These are phyloP conservation scores for Polydrusus cervinus DNA, from an alignment of 2,888 invertebrate species.

Conservation along the genomic window DNA sequence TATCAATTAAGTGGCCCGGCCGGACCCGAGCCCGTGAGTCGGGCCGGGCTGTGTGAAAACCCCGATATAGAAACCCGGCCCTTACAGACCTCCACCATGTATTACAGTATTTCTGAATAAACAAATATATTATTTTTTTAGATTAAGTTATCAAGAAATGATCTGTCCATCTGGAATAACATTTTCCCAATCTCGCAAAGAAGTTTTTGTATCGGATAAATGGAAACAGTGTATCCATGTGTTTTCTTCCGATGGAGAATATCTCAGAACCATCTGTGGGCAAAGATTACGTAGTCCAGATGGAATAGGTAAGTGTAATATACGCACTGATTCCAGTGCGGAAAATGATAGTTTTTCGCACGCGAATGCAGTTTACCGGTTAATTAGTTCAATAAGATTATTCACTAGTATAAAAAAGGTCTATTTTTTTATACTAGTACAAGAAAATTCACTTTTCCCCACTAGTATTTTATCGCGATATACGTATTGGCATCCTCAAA, in stretches of 20 bases:
- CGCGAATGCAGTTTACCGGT: too few relatives aligned
- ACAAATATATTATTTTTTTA: conserved; percentile 20
- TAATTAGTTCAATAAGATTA: too few relatives aligned
- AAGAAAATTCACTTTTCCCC: not conserved
- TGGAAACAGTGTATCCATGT: conserved; percentile 82
- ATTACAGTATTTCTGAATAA: too few relatives aligned
- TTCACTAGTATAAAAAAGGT: too few relatives aligned
- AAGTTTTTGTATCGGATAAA: conserved; percentile 79
- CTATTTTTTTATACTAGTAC: too few relatives aligned
- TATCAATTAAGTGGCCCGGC: too few relatives aligned
- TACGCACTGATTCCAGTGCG: not conserved
- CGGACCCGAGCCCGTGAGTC: too few relatives aligned
- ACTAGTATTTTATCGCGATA: not conserved
- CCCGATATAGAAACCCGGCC: too few relatives aligned
- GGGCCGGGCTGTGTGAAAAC: too few relatives aligned
- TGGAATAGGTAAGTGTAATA: conserved; percentile 75
- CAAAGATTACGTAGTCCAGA: conserved; percentile 82
- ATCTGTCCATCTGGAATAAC: conserved; percentile 78
- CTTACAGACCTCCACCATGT: too few relatives aligned
- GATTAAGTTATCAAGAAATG: conserved; percentile 75
- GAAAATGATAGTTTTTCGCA: too few relatives aligned
- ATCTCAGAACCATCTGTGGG: conserved; percentile 76
- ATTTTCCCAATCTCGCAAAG: conserved; percentile 74
- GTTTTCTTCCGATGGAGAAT: conserved; percentile 78
- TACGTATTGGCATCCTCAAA: too few relatives aligned